Percentiles rank a stretch among this genome's conserved stretches.
These are phyloP conservation scores for Baryphthengus martii DNA, from an alignment of 2,113 vertebrate species.

Conservation along the genomic window DNA sequence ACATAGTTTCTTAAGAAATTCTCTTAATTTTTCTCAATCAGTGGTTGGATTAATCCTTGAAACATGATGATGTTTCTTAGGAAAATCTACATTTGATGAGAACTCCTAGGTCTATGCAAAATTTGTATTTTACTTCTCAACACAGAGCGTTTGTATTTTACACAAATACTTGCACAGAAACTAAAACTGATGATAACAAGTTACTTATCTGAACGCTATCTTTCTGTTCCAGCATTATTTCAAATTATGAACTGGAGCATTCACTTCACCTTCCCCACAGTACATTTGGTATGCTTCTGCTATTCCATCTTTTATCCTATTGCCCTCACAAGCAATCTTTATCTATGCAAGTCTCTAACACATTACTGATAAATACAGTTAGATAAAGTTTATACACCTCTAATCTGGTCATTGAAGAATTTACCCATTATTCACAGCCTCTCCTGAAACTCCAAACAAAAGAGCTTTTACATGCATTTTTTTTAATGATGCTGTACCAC, in stretches of 20 bases:
- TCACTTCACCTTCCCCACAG: not conserved
- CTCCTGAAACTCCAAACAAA: not conserved
- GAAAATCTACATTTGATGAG: not conserved
- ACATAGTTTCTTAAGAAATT: not conserved
- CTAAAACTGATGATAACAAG: not conserved
- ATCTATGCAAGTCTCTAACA: not conserved
- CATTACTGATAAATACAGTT: not conserved
- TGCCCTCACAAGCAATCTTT: not conserved
- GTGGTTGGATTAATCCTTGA: not conserved
- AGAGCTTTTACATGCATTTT: not conserved
- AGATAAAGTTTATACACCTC: not conserved
- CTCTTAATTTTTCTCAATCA: not conserved
- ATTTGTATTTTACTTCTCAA: not conserved
- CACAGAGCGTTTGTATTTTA: not conserved
- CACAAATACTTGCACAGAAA: not conserved
- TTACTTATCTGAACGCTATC: not conserved
- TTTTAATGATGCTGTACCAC: not conserved
- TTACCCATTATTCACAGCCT: not conserved
- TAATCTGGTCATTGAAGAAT: not conserved
- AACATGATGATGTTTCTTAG: not conserved
- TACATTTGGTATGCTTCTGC: not conserved
- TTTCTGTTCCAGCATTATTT: not conserved
- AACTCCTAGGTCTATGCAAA: not conserved
- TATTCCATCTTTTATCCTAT: not conserved
- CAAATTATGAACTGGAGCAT: not conserved